These are phyloP conservation scores for Loxodonta africana DNA, from an alignment of 2,113 vertebrate species.

Conservation along the genomic window DNA sequence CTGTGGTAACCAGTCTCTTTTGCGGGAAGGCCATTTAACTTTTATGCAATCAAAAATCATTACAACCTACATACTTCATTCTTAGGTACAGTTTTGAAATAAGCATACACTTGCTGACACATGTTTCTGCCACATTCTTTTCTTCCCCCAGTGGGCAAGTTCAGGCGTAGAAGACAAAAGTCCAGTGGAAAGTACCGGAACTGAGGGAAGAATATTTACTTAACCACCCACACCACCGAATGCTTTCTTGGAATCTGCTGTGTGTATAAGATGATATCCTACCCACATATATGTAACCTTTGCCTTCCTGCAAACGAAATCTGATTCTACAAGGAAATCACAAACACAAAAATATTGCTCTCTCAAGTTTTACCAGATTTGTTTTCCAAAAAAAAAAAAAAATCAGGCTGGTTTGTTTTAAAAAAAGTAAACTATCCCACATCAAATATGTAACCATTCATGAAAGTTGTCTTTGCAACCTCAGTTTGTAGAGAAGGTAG, in stretches of 20 bases:
- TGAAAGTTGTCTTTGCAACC: constrained; percentile 1
- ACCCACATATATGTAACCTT: constrained; percentile 51
- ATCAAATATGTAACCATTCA: neutral
- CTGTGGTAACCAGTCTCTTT: neutral
- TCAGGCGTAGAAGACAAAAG: constrained; percentile 81
- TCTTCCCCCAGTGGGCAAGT: constrained; percentile 72
- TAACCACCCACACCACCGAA: constrained; percentile 74
- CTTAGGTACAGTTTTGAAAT: constrained; percentile 55
- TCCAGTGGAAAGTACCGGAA: constrained; percentile 76
- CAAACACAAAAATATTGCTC: constrained; percentile 36
- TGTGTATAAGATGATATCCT: constrained; percentile 58
- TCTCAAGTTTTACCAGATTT: constrained; percentile 55
- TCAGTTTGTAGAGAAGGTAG: neutral
- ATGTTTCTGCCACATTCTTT: constrained; percentile 66
- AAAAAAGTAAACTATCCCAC: neutral
- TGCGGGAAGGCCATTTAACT: neutral
- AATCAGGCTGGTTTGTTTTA: neutral
- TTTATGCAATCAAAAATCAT: neutral
- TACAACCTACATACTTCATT: neutral
- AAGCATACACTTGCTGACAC: constrained; percentile 37
- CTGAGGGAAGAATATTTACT: constrained; percentile 72
- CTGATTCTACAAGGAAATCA: constrained; percentile 72
- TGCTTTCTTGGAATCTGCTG: constrained; percentile 77
- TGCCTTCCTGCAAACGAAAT: constrained; percentile 63
- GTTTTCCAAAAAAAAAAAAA: neutral